Conservation (phyloP, 2,113 vertebrate genomes). For the Smithornis capensis region DNA sequence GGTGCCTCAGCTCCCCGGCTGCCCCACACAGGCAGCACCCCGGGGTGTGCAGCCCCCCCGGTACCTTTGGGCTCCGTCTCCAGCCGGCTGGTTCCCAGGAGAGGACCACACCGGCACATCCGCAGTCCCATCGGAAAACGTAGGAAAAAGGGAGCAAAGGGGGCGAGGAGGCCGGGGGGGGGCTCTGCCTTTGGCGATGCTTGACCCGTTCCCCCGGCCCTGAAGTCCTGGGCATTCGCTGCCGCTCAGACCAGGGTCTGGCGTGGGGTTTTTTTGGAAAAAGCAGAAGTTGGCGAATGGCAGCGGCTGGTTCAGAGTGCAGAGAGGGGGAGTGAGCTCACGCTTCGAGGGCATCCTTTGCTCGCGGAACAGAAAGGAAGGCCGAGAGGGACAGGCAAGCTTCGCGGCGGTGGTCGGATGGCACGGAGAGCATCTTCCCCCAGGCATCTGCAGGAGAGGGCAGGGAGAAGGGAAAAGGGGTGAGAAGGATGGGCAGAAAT, state of each 20-base stretch:
- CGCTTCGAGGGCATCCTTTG: conserved; percentile 36
- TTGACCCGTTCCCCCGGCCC: not conserved
- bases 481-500: not conserved
- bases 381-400: conserved; percentile 63
- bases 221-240: not conserved
- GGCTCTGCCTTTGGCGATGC: not conserved
- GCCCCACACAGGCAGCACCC: not conserved
- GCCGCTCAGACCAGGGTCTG: not conserved
- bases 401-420: conserved; percentile 66
- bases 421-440: conserved; percentile 66
- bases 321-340: conserved; percentile 34
- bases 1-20: not conserved
- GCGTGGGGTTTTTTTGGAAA: not conserved
- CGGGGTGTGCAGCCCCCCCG: not conserved
- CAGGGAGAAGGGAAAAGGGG: rapidly evolving
- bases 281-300: conserved; percentile 69
- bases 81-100: not conserved
- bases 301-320: conserved; percentile 67
- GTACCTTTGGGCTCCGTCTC: not conserved
- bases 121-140: not conserved
- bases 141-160: not conserved
- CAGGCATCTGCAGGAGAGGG: conserved; percentile 65
- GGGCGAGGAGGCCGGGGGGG: not conserved
- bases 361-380: conserved; percentile 13
- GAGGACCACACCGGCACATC: not conserved